Percentiles rank a stretch among this genome's conserved stretches.
Conservation (phyloP, 1,140 invertebrate species). For the Drosophila lowei region DNA sequence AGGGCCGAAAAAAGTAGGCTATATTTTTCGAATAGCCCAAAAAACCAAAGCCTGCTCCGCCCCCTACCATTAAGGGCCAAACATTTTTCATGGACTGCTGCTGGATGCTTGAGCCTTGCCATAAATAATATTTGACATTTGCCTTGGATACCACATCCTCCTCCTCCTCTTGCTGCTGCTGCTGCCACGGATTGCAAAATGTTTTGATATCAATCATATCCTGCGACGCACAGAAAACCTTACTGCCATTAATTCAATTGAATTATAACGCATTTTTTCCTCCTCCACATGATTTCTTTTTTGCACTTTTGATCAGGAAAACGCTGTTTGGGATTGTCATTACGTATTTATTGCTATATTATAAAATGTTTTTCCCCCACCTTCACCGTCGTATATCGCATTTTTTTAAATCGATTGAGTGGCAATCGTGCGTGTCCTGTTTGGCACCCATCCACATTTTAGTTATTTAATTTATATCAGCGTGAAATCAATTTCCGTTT, state of each 20-base stretch:
- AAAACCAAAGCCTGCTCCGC: no score
- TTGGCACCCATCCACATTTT: constrained; percentile 11
- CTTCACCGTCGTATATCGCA: neutral
- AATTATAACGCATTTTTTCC: constrained; percentile 18
- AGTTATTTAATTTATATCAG: constrained; percentile 34
- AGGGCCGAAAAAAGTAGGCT: constrained; percentile 21
- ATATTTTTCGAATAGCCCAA: constrained; percentile 11
- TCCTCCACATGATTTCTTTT: constrained; percentile 19
- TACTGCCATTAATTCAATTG: constrained; percentile 52
- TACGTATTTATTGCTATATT: constrained; percentile 27
- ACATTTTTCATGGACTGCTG: neutral
- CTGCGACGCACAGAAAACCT: constrained; percentile 1
- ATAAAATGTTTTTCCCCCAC: neutral
- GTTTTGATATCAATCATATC: constrained; percentile 50
- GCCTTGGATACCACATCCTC: neutral
- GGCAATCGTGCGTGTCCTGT: constrained; percentile 6
- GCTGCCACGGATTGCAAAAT: constrained; percentile 17
- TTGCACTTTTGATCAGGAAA: constrained; percentile 9
- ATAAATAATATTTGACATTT: constrained; percentile 35
- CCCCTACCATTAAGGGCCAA: neutral
- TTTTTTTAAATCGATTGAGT: constrained; percentile 26
- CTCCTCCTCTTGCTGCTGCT: neutral
- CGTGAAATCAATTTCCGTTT: constrained; percentile 44
- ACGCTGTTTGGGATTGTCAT: constrained; percentile 1
- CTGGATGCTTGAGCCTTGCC: constrained; percentile 7